Base-by-base conservation (phyloP, 2,797 vertebrate genomes). In the Rhinatrema bivittatum region DNA sequence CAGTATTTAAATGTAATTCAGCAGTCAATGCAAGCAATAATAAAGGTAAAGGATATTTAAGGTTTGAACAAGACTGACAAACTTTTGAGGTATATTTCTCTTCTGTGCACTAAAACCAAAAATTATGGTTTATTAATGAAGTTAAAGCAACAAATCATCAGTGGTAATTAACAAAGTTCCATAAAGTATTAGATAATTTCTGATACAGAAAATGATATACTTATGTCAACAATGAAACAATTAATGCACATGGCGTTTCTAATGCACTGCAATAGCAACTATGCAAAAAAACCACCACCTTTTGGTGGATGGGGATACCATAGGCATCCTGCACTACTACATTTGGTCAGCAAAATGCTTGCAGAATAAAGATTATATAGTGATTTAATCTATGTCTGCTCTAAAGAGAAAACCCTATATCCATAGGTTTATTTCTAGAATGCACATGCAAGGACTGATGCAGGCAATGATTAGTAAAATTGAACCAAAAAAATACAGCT, bases 121-220 rank as follows among this genome's bases (percentile, higher is more conserved):
- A 71, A 59, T 35, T 58, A 65, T 53, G 58, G 49, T 53, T 70
- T 77, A 70, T 71, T 72, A 62, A 65, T 74, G 57, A 68, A 69
- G 49, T 53, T 69, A 62, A 65, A 79, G 70, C 43, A 80, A 72
- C 57, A 66, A 53, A 67, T 63, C 67, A 78, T 65, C 65, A 70
- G 46, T 62, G 48, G 58, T 53, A 73, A 69, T 74, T 76, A 73
- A 78, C 68, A 82, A 52, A 72, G 71, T 55, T 79, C 52, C 53
- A 62, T 60, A 54, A 24, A 50, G 39, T 66, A 69, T 74, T 68
- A 52, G 31, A 56, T 77, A 66, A 60, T 55, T 77, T 81, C 59
- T 77, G 72, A 82, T 86, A 84, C 79, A 86, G 70, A 81, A 85
- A 83, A 74, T 68, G 70, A 77, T 64, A 63, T 35, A 78, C 53